Evolutionary conservation across 2,888 invertebrate genomes (phyloP).

Genomic region (Drosophila tripunctata): DNA sequence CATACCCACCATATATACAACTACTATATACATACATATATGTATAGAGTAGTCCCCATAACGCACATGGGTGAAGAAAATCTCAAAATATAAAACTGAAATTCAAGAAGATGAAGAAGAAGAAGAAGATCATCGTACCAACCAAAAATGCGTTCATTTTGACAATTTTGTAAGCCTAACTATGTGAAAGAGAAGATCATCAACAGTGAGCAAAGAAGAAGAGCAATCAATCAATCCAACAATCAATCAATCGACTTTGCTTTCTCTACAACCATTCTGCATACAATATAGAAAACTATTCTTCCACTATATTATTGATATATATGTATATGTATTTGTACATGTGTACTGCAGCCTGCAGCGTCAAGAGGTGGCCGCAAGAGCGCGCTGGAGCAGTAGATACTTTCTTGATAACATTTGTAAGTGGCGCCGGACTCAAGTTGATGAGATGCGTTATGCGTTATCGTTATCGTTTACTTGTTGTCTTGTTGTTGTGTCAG

Average conservation of each 20-base stretch:
- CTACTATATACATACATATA: too few species aligned
- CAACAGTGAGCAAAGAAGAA: slow-evolving; percentile 45
- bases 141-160: slow-evolving; percentile 77
- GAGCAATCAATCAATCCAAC: slow-evolving; percentile 53
- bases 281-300: slow-evolving; percentile 66
- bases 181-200: slow-evolving; percentile 23
- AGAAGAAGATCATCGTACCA: slow-evolving; percentile 51
- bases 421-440: slow-evolving; percentile 74
- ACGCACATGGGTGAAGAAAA: slow-evolving; percentile 51
- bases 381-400: slow-evolving; percentile 84
- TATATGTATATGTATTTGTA: slow-evolving; percentile 79
- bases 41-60: too few species aligned
- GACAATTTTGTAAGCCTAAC: slow-evolving; percentile 48
- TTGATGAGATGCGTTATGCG: slow-evolving; percentile 15
- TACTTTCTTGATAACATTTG: slow-evolving; percentile 84
- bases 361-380: slow-evolving; percentile 83
- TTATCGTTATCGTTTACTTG: slow-evolving; percentile 34
- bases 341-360: slow-evolving; percentile 83
- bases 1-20: slow-evolving; percentile 26
- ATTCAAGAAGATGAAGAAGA: slow-evolving; percentile 39
- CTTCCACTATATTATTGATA: slow-evolving; percentile 75
- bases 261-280: slow-evolving; percentile 78
- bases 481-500: slow-evolving; percentile 63
- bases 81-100: slow-evolving; percentile 25
- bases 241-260: slow-evolving; percentile 77